These are phyloP conservation scores for Amiota mariae DNA, from an alignment of 2,888 invertebrate genomes.

Conservation along the genomic window DNA sequence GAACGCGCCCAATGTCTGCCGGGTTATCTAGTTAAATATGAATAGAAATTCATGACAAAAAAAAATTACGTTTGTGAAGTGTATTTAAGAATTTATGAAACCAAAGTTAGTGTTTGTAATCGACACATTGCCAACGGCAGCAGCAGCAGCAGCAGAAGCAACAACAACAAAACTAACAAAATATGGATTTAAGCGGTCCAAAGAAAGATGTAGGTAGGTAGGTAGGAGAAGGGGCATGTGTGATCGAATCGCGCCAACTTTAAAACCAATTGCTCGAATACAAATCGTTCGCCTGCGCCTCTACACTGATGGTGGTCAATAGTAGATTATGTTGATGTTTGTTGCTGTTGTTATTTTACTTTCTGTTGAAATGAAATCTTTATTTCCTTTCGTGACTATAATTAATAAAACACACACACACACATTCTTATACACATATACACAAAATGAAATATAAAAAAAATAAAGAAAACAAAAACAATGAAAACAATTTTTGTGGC, in stretches of 20 bases:
- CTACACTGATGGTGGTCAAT: conserved; percentile 23
- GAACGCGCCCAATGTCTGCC: too few relatives aligned
- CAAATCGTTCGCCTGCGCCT: conserved; percentile 27
- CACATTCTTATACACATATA: background rate
- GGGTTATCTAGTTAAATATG: too few relatives aligned
- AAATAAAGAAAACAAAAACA: conserved; percentile 22
- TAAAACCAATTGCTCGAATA: conserved; percentile 44
- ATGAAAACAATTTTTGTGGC: background rate
- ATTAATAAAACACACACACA: conserved; percentile 55
- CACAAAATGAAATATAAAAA: conserved; percentile 26
- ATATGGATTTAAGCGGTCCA: too few relatives aligned
- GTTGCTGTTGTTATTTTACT: conserved; percentile 48
- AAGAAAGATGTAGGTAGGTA: background rate
- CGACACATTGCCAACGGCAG: conserved; percentile 27
- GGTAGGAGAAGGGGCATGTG: background rate
- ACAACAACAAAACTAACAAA: background rate
- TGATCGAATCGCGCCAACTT: conserved; percentile 34
- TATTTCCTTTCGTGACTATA: conserved; percentile 72
- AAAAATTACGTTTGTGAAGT: too few relatives aligned
- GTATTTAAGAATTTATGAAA: too few relatives aligned
- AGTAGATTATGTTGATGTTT: conserved; percentile 10
- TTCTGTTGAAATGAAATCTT: conserved; percentile 69
- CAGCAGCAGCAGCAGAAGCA: background rate
- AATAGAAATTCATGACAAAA: too few relatives aligned
- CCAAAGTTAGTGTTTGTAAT: conserved; percentile 22